These are phyloP conservation scores for Drosophila nasuta DNA, from an alignment of 1,140 invertebrate genomes.

Conservation along the genomic window DNA sequence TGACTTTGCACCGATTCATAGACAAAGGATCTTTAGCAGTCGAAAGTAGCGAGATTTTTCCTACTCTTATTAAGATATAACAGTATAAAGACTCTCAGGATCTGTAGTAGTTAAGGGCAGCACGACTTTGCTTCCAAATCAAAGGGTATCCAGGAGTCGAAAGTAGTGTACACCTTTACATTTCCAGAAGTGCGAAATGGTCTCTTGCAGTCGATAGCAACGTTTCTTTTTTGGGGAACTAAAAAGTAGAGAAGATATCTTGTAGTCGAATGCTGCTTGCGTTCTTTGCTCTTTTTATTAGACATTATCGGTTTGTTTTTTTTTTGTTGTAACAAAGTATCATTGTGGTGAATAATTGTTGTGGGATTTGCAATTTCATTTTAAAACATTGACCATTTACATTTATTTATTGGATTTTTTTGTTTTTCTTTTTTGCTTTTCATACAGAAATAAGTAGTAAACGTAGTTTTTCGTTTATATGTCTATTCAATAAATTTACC, in stretches of 20 bases:
- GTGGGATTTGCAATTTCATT: slow-evolving; percentile 1
- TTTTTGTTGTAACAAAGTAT: slow-evolving; percentile 11
- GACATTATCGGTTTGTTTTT: background rate
- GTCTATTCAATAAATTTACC: slow-evolving; percentile 30
- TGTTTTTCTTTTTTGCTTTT: slow-evolving; percentile 50
- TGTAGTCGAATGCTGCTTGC: background rate
- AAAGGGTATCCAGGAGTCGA: too few species aligned
- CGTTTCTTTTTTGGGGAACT: too few species aligned
- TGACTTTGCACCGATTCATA: too few species aligned
- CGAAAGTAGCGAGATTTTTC: too few species aligned
- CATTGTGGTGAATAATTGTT: slow-evolving; percentile 9
- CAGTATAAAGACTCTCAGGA: too few species aligned
- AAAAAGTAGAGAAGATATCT: background rate
- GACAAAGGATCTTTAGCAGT: too few species aligned
- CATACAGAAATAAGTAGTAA: slow-evolving; percentile 67
- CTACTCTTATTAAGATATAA: too few species aligned
- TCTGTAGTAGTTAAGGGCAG: too few species aligned
- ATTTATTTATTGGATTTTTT: slow-evolving; percentile 54
- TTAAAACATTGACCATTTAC: slow-evolving; percentile 72
- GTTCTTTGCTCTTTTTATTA: slow-evolving; percentile 15
- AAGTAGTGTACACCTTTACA: too few species aligned
- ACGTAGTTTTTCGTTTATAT: slow-evolving; percentile 32
- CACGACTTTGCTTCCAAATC: too few species aligned
- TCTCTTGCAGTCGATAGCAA: too few species aligned
- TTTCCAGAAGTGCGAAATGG: too few species aligned